Base-by-base conservation (phyloP, 2,888 invertebrate species). In the Rotaria sp. region DNA sequence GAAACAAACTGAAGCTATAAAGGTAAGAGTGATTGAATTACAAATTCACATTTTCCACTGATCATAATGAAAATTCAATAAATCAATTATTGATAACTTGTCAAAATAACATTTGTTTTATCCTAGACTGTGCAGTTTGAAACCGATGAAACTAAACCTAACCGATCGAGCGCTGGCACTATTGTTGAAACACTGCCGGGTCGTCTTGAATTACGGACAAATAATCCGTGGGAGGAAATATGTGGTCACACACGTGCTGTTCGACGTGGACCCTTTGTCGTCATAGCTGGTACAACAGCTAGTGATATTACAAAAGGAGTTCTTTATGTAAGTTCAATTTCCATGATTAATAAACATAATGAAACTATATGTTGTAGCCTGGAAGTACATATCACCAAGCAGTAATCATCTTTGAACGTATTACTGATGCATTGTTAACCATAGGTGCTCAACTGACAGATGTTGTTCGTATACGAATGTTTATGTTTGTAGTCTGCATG, bases 211-310 rank as follows among this genome's bases (percentile, higher is more conserved):
- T 21, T 67, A 30, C 67, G 67, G 18, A 67, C 67, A 0, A 5
- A 67, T 67, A 67, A 67, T 67, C 67, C 67, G 38, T 67, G 67
- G 67, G 67, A 67, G 38, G 67, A 67, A 35, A 38, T 67, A 30
- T 67, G 67, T 67, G 67, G 67, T 35, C 67, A 67, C 35, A 67
- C 67, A 38, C 67, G 67, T 21, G 67, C 67, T 67, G 67, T 67
- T 35, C 30, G 67, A 35, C 67, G 67, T 67, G 67, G 67, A 30
- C 67, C 67, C 0, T 67, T 67, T 67, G 67, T 67, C 30, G 15
- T 67, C 7, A 35, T 67, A 30, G 67, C 67, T 67, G 67, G 67
- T 67, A 67, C 67, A 35, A 67, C 67, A 35, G 67, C 67, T 67
- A 67, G 67, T 67, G 35, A 67, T 67, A 2, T 21, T 7, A 38